These are phyloP conservation scores for Podiceps cristatus DNA, from an alignment of 2,113 vertebrate species.

Conservation along the genomic window DNA sequence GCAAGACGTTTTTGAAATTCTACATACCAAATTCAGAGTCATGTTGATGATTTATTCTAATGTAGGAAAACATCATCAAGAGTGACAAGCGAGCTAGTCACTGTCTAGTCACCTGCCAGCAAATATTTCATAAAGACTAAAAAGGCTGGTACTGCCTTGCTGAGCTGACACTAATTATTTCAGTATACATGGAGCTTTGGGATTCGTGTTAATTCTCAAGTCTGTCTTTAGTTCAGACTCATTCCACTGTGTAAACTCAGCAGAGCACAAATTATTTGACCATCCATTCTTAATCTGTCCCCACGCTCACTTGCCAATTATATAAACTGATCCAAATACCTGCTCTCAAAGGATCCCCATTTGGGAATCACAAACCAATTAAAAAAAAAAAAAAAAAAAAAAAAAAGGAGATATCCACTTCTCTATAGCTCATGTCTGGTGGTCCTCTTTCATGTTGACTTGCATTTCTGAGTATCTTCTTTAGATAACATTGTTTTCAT, in stretches of 20 bases:
- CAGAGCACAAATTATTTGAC: constrained; percentile 74
- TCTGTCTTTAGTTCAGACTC: constrained; percentile 70
- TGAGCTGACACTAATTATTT: constrained; percentile 74
- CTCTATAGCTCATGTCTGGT: neutral
- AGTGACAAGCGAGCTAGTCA: constrained; percentile 43
- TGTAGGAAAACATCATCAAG: constrained; percentile 18
- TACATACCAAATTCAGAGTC: neutral
- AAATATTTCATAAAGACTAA: constrained; percentile 49
- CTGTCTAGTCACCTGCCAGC: constrained; percentile 54
- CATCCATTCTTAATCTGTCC: constrained; percentile 70
- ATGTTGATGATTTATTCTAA: constrained; percentile 18
- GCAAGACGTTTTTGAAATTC: constrained; percentile 6
- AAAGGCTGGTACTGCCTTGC: constrained; percentile 50
- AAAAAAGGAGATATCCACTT: neutral
- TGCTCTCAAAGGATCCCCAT: constrained; percentile 30
- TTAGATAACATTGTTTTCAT: neutral
- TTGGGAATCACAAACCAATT: constrained; percentile 55
- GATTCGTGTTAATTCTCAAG: constrained; percentile 69
- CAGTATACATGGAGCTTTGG: constrained; percentile 61
- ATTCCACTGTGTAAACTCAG: constrained; percentile 70
- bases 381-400: neutral
- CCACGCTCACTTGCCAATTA: constrained; percentile 57
- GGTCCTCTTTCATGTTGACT: neutral
- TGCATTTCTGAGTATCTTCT: neutral
- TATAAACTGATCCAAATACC: constrained; percentile 68